Conservation (phyloP, 2,113 vertebrate genomes). For the Oreotragus oreotragus region DNA sequence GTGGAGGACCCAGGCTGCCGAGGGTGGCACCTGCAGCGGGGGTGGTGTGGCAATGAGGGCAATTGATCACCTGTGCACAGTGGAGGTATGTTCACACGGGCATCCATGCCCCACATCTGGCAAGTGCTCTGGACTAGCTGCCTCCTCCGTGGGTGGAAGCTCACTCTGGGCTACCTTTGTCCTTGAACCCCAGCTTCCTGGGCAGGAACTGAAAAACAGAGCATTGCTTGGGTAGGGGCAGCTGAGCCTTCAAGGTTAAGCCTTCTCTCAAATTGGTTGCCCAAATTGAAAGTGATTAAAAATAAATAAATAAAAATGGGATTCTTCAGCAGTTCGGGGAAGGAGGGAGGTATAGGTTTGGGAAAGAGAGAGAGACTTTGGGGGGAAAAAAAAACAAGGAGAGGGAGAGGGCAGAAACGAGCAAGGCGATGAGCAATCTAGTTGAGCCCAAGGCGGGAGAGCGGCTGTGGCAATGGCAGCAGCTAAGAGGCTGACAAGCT, state of each 20-base stretch:
- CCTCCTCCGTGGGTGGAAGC: neutral
- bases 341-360: neutral
- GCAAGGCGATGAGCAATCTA: neutral
- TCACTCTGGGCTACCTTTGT: neutral
- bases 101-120: rapidly evolving
- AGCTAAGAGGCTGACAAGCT: slow-evolving; percentile 26
- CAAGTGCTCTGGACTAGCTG: neutral
- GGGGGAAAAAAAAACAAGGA: neutral
- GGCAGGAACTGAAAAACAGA: neutral
- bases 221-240: neutral
- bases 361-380: neutral
- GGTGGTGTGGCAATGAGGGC: neutral
- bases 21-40: neutral
- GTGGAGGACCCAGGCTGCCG: neutral
- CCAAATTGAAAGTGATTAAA: neutral
- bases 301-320: slow-evolving; percentile 40
- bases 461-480: neutral
- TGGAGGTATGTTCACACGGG: neutral
- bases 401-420: neutral
- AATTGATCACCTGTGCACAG: rapidly evolving
- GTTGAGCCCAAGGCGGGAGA: slow-evolving; percentile 28
- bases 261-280: neutral
- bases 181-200: neutral
- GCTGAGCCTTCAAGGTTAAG: neutral
- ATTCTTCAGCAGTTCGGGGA: neutral